Evolutionary conservation across 2,888 invertebrate species (phyloP).

Genomic region (Euspilapteryx auroguttella): DNA sequence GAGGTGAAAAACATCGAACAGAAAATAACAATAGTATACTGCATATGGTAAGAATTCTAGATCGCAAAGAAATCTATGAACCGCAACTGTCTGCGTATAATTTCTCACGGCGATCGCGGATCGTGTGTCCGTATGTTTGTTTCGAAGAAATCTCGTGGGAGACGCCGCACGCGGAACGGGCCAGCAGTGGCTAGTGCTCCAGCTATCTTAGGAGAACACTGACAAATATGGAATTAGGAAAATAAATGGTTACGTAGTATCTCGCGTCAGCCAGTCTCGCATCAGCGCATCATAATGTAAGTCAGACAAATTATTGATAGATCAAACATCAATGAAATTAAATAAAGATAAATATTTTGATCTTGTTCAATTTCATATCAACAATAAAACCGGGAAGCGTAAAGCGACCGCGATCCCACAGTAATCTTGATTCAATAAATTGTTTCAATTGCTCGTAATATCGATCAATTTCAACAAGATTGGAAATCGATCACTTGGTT

Average conservation of each 20-base stretch:
- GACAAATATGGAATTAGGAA: slow-evolving; percentile 3
- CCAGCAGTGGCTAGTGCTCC: neutral
- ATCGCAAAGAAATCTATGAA: slow-evolving; percentile 31
- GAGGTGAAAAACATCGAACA: no score
- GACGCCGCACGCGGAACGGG: slow-evolving; percentile 1
- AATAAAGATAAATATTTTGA: no score
- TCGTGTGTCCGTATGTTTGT: slow-evolving; percentile 10
- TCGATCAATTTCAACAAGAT: slow-evolving; percentile 6
- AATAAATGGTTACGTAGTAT: no score
- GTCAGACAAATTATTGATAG: no score
- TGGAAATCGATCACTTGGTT: slow-evolving; percentile 9
- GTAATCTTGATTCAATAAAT: slow-evolving; percentile 13
- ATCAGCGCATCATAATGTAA: no score
- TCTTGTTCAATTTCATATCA: no score
- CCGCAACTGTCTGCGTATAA: slow-evolving; percentile 26
- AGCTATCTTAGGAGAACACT: slow-evolving; percentile 1
- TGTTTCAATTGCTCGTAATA: slow-evolving; percentile 5
- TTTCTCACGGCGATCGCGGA: slow-evolving; percentile 51
- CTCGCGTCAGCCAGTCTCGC: no score
- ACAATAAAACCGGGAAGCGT: slow-evolving; percentile 23
- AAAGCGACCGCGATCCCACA: slow-evolving; percentile 39
- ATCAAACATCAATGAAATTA: no score
- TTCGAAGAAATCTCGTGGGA: neutral
- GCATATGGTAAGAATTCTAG: no score
- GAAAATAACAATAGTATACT: no score